Evolutionary conservation across 2,888 invertebrate species (phyloP).

Genomic region (Andrena trimmerana): DNA sequence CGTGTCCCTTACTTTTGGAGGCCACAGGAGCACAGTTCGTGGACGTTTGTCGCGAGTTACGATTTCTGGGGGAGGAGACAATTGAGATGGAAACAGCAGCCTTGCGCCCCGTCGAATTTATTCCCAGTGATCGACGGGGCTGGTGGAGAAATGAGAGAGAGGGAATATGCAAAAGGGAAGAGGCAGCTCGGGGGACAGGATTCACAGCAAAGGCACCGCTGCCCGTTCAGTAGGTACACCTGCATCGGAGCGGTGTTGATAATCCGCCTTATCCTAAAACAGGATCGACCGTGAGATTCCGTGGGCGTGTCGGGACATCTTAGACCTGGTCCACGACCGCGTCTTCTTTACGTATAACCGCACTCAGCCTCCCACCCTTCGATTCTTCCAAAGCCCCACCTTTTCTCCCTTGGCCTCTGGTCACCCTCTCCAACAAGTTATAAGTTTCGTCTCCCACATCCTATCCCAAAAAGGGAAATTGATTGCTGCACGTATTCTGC

Average conservation of each 20-base stretch:
- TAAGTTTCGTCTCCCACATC: neutral
- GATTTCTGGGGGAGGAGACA: neutral
- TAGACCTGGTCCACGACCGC: constrained; percentile 15
- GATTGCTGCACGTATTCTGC: neutral
- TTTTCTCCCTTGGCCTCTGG: neutral
- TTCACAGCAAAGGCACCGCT: constrained; percentile 39
- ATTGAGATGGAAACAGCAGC: neutral
- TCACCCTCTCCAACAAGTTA: neutral
- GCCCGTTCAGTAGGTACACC: constrained; percentile 51
- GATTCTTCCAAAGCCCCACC: neutral
- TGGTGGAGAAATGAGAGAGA: neutral
- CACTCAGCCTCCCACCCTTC: constrained; percentile 12
- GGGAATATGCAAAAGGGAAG: neutral
- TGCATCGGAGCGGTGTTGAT: constrained; percentile 64
- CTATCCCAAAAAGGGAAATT: neutral
- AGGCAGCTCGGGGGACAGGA: constrained; percentile 8
- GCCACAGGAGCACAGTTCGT: neutral
- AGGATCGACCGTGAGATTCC: constrained; percentile 64
- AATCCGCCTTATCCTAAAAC: constrained; percentile 76
- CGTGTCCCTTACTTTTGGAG: too few species aligned
- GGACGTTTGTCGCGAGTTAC: neutral
- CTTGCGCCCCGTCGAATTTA: constrained; percentile 4
- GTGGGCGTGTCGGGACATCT: constrained; percentile 63
- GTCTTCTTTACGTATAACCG: constrained; percentile 34
- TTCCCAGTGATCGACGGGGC: neutral